phyloP scores from a whole-genome alignment of 1,140 invertebrate species.

The Subanguina moxae region DNA sequence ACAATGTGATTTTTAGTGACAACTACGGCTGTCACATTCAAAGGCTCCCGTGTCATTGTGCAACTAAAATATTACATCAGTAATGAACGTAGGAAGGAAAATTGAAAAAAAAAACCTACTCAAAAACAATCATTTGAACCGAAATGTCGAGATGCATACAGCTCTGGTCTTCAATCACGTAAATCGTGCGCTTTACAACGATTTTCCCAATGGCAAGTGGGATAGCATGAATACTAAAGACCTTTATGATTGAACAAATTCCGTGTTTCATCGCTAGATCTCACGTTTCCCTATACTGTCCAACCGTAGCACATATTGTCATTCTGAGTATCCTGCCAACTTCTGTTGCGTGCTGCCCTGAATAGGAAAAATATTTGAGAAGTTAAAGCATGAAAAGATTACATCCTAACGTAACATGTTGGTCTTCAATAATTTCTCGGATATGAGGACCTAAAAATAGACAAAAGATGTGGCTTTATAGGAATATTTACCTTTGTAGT shows the following conservation, averaged over 20 bases:
- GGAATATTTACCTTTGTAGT: no score
- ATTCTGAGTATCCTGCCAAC: not conserved
- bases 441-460: not conserved
- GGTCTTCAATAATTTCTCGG: slow-evolving; percentile 4
- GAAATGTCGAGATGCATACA: slow-evolving; percentile 10
- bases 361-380: not conserved
- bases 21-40: not conserved
- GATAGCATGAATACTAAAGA: slow-evolving; percentile 7
- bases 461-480: no score
- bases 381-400: not conserved
- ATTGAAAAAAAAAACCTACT: slow-evolving; percentile 6
- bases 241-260: not conserved
- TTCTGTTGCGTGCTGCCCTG: not conserved
- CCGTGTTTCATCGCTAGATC: not conserved
- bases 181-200: slow-evolving; percentile 5
- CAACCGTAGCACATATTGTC: not conserved
- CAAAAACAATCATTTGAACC: slow-evolving; percentile 10
- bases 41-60: not conserved
- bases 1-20: not conserved
- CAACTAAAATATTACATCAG: not conserved
- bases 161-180: slow-evolving; percentile 9
- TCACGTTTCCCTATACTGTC: not conserved
- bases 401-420: slow-evolving; percentile 10
- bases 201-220: slow-evolving; percentile 13
- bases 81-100: no score